phyloP scores from a whole-genome alignment of 2,888 invertebrate genomes.

The Caenorhabditis virilis region DNA sequence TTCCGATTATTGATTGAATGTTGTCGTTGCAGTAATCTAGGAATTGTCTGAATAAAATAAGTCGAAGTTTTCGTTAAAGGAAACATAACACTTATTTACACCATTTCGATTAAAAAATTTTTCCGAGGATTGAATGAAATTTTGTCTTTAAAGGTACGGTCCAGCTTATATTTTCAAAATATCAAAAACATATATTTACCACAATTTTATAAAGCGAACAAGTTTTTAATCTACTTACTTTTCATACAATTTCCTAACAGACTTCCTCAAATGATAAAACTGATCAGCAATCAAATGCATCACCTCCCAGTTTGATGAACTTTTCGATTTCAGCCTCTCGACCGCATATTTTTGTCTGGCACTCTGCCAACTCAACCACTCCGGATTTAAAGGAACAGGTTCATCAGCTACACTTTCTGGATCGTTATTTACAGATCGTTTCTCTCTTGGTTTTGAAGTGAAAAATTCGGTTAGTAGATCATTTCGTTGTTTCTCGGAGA shows the following conservation, averaged over 20 bases:
- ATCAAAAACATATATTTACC: no score
- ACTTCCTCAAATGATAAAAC: conserved; percentile 43
- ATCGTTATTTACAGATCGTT: conserved; percentile 2
- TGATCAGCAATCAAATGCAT: conserved; percentile 41
- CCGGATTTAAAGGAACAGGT: conserved; percentile 22
- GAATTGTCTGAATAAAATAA: conserved; percentile 22
- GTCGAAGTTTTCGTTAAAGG: no score
- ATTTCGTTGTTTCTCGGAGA: conserved; percentile 24
- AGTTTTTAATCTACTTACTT: no score
- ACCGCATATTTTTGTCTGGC: conserved; percentile 9
- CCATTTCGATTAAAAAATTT: no score
- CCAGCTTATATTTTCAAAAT: no score
- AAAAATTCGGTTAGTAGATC: conserved; percentile 41
- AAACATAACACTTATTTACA: no score
- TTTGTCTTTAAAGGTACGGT: no score
- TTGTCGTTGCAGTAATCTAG: conserved; percentile 33
- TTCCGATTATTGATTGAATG: conserved; percentile 25
- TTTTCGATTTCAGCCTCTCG: conserved; percentile 8
- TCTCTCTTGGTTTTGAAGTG: conserved; percentile 18
- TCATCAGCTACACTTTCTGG: conserved; percentile 12
- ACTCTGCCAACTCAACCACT: conserved; percentile 39
- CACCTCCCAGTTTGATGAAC: conserved; percentile 31
- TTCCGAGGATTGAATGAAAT: no score
- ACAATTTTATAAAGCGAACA: no score
- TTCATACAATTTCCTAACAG: conserved; percentile 27